A percentile compares a stretch with the other conserved stretches of the same genome.
Evolutionary conservation across 1,140 invertebrate genomes (phyloP).

Genomic region (Pissodes strobi): DNA sequence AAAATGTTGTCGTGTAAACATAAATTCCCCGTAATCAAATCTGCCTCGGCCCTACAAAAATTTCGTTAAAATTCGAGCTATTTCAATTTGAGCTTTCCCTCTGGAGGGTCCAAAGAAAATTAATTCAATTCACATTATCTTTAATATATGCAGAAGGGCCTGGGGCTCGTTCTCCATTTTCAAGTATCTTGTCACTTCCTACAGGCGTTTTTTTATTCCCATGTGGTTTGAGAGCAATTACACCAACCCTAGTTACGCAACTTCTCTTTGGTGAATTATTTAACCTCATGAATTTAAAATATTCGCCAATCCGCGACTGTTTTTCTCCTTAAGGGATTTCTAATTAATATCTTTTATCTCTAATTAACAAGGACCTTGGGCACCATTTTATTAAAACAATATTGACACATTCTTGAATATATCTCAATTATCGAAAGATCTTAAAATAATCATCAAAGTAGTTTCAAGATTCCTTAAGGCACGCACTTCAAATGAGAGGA

Average conservation of each 20-base stretch:
- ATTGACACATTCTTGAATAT: no score
- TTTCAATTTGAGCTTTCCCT: slow-evolving; percentile 27
- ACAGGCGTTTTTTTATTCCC: slow-evolving; percentile 32
- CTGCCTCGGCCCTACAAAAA: slow-evolving; percentile 8
- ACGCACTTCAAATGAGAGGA: no score
- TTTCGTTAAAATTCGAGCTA: slow-evolving; percentile 28
- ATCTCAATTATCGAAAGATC: no score
- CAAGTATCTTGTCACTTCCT: slow-evolving; percentile 33
- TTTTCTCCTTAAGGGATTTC: slow-evolving; percentile 5
- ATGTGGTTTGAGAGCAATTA: slow-evolving; percentile 34
- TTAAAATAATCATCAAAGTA: no score
- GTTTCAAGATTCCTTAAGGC: no score
- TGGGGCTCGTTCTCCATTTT: slow-evolving; percentile 31
- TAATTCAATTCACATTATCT: slow-evolving; percentile 37
- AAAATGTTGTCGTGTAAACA: slow-evolving; percentile 11
- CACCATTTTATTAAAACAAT: slow-evolving; percentile 11
- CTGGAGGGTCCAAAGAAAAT: slow-evolving; percentile 32
- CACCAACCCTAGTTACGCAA: slow-evolving; percentile 31
- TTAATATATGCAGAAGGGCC: slow-evolving; percentile 32
- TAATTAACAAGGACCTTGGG: slow-evolving; percentile 3
- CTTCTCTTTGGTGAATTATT: slow-evolving; percentile 31
- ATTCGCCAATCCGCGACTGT: slow-evolving; percentile 29
- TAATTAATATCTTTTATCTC: slow-evolving; percentile 23
- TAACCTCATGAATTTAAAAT: slow-evolving; percentile 33
- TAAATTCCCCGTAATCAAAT: slow-evolving; percentile 24